Conservation (phyloP, 53 echinoderm and acorn worm genomes). For the Stichopus horrens region DNA sequence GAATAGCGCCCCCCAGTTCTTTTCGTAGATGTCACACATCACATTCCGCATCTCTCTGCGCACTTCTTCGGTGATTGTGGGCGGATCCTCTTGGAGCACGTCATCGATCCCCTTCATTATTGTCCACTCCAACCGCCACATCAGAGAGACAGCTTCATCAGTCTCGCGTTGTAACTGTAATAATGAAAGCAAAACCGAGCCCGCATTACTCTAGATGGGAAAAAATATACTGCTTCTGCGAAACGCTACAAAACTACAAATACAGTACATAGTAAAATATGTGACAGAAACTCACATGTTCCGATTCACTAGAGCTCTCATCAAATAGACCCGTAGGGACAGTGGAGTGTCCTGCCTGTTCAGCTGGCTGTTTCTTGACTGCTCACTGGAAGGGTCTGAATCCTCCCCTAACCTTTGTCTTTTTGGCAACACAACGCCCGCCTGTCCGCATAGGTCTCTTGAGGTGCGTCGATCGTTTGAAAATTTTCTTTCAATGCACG, state of each 20-base stretch:
- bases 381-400: background rate
- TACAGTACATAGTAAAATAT: background rate
- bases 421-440: conserved; percentile 15
- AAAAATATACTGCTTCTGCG: background rate
- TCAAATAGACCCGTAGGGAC: background rate
- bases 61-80: background rate
- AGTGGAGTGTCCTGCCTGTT: background rate
- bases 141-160: background rate
- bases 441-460: background rate
- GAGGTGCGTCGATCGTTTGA: background rate
- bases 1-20: conserved; percentile 23
- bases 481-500: background rate
- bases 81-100: background rate
- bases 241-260: background rate
- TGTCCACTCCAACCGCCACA: background rate
- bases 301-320: conserved; percentile 18
- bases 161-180: background rate
- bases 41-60: background rate
- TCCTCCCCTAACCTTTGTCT: background rate
- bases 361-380: background rate
- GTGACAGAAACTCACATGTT: background rate
- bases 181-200: background rate
- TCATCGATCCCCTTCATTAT: background rate
- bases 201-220: background rate
- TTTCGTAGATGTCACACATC: background rate